Evolutionary conservation across 2,113 vertebrate species (phyloP).

Genomic region (Fulica atra): DNA sequence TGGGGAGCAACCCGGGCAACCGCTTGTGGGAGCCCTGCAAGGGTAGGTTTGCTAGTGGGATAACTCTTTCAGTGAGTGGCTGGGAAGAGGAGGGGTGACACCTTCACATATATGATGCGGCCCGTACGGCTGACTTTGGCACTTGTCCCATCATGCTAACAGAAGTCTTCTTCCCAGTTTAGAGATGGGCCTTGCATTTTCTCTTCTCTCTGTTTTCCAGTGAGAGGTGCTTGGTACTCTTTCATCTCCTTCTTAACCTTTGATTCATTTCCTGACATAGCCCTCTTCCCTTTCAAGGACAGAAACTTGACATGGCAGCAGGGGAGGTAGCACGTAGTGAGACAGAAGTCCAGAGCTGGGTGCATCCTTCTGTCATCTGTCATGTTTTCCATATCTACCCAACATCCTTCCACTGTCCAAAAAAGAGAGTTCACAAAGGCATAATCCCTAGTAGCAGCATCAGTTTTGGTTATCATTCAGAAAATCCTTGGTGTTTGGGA

Average conservation of each 20-base stretch:
- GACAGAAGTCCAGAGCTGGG: not conserved
- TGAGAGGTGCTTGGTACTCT: not conserved
- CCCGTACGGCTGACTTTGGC: not conserved
- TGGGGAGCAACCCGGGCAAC: not conserved
- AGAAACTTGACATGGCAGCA: not conserved
- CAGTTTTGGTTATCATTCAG: not conserved
- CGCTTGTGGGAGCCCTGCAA: not conserved
- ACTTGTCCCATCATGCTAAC: fast-evolving
- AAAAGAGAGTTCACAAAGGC: not conserved
- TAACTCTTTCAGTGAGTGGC: not conserved
- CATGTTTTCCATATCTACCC: not conserved
- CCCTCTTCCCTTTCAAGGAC: not conserved
- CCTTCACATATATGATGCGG: not conserved
- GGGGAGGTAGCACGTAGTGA: not conserved
- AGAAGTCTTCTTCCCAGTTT: not conserved
- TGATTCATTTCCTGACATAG: not conserved
- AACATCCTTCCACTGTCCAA: not conserved
- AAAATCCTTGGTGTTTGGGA: not conserved
- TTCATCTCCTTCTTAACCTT: not conserved
- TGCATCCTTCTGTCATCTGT: not conserved
- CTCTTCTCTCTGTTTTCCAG: not conserved
- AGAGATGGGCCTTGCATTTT: not conserved
- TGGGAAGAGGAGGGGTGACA: not conserved
- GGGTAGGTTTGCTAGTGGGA: not conserved
- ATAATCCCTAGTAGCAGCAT: not conserved